Conservation (phyloP, 2,113 vertebrate genomes). For the Tretioscincus oriximinensis region DNA sequence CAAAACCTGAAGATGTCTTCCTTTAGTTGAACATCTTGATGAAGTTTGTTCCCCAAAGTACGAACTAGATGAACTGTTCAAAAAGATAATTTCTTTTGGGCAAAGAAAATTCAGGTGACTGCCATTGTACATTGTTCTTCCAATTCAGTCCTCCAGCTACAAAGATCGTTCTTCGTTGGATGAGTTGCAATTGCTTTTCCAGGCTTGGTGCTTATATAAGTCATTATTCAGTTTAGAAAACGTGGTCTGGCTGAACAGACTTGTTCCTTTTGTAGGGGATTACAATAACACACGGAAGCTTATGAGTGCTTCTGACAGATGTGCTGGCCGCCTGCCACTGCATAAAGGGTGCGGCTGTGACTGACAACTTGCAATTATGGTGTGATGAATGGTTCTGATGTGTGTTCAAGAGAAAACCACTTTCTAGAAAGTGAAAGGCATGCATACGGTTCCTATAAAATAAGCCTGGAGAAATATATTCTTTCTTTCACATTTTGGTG, state of each 20-base stretch:
- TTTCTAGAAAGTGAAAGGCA: constrained; percentile 82
- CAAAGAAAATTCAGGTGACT: background rate
- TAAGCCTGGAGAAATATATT: constrained; percentile 67
- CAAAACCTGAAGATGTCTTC: no score
- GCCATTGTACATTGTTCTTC: constrained; percentile 28
- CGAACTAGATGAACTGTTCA: background rate
- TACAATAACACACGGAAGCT: constrained; percentile 84
- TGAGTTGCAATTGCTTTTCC: constrained; percentile 64
- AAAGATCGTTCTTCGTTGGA: constrained; percentile 50
- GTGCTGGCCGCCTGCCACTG: constrained; percentile 82
- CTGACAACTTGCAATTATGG: constrained; percentile 80
- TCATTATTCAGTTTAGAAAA: constrained; percentile 75
- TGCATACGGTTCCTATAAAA: constrained; percentile 78
- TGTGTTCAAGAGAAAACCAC: constrained; percentile 82
- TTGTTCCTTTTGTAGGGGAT: constrained; percentile 81
- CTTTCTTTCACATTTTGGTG: constrained; percentile 65
- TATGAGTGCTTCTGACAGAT: constrained; percentile 84
- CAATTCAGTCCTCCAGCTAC: constrained; percentile 50
- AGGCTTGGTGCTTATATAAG: constrained; percentile 67
- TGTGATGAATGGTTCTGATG: constrained; percentile 82
- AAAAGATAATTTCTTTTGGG: constrained; percentile 15
- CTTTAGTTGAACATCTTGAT: no score
- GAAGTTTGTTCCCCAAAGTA: background rate
- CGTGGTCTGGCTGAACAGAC: constrained; percentile 75
- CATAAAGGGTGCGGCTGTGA: constrained; percentile 79